phyloP scores from a whole-genome alignment of 2,113 vertebrate species.

The Siniperca knerii region DNA sequence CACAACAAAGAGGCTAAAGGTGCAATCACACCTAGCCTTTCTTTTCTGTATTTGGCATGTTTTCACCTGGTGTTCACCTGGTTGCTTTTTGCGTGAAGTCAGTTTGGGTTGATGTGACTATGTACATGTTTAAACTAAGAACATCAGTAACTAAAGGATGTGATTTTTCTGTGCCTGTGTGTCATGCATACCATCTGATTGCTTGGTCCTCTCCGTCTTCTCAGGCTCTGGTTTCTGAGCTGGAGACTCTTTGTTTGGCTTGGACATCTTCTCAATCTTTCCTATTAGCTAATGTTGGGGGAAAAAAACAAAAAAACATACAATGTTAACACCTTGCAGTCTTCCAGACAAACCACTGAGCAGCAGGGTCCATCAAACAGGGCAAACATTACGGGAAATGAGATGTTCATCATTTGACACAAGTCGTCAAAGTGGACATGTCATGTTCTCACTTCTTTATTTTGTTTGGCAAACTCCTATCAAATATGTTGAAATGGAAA shows the following conservation, averaged over 20 bases:
- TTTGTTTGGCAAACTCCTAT: neutral
- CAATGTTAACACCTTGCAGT: neutral
- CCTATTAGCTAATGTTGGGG: conserved; percentile 77
- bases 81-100: neutral
- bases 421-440: neutral
- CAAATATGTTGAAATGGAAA: neutral
- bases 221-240: conserved; percentile 87
- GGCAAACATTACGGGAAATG: neutral
- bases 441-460: neutral
- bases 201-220: conserved; percentile 87
- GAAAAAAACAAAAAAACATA: too few species aligned
- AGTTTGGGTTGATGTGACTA: neutral
- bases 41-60: neutral
- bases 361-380: neutral
- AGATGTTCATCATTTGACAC: neutral
- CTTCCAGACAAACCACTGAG: neutral
- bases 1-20: neutral
- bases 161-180: neutral
- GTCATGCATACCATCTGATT: conserved; percentile 86
- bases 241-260: conserved; percentile 88
- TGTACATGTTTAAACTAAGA: neutral
- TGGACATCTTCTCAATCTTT: conserved; percentile 87
- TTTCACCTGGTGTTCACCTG: neutral
- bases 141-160: too few species aligned
- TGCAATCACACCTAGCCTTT: too few species aligned